A percentile compares a stretch with the other conserved stretches of the same genome.
Conservation (phyloP, 92 coral and sea anemone species). For the Umimayanthus kanabou region DNA sequence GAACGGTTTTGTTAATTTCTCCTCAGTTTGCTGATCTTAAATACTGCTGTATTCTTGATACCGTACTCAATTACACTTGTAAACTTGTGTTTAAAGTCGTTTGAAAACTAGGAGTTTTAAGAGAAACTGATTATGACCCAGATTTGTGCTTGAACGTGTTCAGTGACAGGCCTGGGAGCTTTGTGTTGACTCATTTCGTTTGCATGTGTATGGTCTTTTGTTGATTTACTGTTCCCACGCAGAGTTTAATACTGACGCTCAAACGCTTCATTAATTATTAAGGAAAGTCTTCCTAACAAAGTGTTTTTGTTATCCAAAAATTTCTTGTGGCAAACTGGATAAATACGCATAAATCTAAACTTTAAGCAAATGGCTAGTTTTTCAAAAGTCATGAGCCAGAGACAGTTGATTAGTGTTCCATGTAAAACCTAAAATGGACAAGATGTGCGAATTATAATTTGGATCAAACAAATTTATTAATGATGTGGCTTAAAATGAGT, state of each 20-base stretch:
- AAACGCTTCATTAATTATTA: constrained; percentile 29
- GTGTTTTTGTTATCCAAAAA: background rate
- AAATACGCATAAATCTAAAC: background rate
- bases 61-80: background rate
- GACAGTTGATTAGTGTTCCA: background rate
- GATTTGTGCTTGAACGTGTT: background rate
- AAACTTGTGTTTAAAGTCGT: background rate
- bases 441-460: background rate
- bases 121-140: background rate
- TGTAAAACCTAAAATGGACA: background rate
- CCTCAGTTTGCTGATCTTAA: background rate
- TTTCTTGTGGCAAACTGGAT: background rate
- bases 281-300: background rate
- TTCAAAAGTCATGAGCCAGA: background rate
- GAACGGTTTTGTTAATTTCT: background rate
- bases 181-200: background rate
- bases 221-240: constrained; percentile 25
- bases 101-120: background rate
- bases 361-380: background rate
- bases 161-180: background rate
- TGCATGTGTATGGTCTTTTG: background rate
- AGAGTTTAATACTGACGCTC: constrained; percentile 29
- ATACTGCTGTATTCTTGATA: background rate
- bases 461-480: background rate
- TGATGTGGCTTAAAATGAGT: background rate